These are phyloP conservation scores for Mechanitis messenoides DNA, from an alignment of 2,888 invertebrate species.

Conservation along the genomic window DNA sequence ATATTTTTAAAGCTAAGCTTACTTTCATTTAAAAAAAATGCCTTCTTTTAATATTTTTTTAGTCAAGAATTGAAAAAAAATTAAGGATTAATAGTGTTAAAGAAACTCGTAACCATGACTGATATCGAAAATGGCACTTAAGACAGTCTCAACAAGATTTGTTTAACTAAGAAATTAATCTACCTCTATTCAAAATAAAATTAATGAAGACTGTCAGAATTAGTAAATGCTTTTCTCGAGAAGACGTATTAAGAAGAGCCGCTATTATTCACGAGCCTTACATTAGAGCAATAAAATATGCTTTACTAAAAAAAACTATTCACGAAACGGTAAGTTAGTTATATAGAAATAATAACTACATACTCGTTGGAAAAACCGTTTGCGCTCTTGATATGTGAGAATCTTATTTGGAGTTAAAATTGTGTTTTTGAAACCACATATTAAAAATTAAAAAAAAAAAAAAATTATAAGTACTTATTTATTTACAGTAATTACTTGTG, in stretches of 20 bases:
- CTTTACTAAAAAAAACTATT: constrained; percentile 30
- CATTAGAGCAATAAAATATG: constrained; percentile 61
- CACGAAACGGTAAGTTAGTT: neutral
- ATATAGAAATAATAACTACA: neutral
- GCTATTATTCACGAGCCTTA: constrained; percentile 53
- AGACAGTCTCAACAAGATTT: neutral
- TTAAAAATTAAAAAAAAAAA: too few relatives aligned
- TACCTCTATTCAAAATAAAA: constrained; percentile 41
- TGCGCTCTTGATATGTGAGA: too few relatives aligned
- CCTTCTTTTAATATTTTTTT: too few relatives aligned
- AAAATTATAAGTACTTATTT: too few relatives aligned
- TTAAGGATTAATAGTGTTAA: too few relatives aligned
- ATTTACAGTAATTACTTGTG: too few relatives aligned
- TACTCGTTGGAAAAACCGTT: neutral
- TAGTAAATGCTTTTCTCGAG: constrained; percentile 41
- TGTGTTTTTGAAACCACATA: too few relatives aligned
- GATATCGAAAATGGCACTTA: neutral
- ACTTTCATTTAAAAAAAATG: too few relatives aligned
- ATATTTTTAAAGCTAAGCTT: too few relatives aligned
- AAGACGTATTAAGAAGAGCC: constrained; percentile 30
- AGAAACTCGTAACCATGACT: neutral
- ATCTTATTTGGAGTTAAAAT: too few relatives aligned
- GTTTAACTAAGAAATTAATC: constrained; percentile 38
- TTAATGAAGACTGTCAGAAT: constrained; percentile 57
- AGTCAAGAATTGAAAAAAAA: too few relatives aligned